Evolutionary conservation across 2,888 invertebrate genomes (phyloP).

Genomic region (Pandemis cinnamomeana): DNA sequence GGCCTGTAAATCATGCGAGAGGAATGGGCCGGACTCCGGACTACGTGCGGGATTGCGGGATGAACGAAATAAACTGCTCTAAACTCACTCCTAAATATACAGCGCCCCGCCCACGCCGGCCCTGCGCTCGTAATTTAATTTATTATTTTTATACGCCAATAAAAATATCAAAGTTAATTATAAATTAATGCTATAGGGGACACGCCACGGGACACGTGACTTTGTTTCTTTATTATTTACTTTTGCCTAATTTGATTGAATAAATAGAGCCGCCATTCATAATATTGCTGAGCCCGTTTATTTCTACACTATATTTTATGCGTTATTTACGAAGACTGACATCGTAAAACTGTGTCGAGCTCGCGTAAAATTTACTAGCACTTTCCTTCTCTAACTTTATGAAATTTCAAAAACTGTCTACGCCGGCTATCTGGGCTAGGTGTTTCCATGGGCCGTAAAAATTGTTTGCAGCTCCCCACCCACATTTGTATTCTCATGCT

Average conservation of each 20-base stretch:
- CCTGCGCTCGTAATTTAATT: conserved; percentile 37
- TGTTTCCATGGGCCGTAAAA: conserved; percentile 27
- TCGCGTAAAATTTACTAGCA: conserved; percentile 22
- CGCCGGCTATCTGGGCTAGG: neutral
- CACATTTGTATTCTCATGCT: neutral
- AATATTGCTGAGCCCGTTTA: neutral
- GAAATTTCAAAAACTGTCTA: conserved; percentile 21
- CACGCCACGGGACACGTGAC: conserved; percentile 32
- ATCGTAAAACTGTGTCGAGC: conserved; percentile 27
- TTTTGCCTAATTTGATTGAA: conserved; percentile 18
- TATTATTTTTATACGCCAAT: conserved; percentile 39
- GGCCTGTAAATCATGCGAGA: conserved; percentile 64
- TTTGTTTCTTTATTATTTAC: conserved; percentile 26
- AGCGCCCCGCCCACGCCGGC: conserved; percentile 22
- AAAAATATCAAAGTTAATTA: conserved; percentile 41
- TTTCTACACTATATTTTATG: neutral
- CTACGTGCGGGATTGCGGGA: conserved; percentile 36
- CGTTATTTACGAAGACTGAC: conserved; percentile 10
- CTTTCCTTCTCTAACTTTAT: conserved; percentile 13
- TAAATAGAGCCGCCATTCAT: neutral
- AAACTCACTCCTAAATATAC: conserved; percentile 7
- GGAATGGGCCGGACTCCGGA: conserved; percentile 46
- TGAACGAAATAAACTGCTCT: conserved; percentile 27
- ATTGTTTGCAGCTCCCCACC: neutral
- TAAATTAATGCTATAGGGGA: conserved; percentile 39